Evolutionary conservation across 2,113 vertebrate species (phyloP), one percentile per base, ranked within the genome.

Genomic region (Tachycineta bicolor): DNA sequence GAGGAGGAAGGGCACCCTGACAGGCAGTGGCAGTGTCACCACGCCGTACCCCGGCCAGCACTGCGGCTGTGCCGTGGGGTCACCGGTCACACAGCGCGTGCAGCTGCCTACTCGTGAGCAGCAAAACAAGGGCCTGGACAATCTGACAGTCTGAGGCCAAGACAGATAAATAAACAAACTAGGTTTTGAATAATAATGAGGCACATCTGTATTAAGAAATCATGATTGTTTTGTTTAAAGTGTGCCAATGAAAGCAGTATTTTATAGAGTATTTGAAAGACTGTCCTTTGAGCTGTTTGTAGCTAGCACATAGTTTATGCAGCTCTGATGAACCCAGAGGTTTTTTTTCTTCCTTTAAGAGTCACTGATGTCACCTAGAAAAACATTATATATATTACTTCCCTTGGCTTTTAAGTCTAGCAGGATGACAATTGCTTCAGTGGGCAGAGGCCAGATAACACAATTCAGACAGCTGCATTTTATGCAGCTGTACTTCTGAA

Each of bases 161-260:
- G 77, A 56, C 14, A 83, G 50, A 77, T 41, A 92, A 80, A 83
- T 46, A 96, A 90, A 60, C 46, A 68, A 69, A 80, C 20, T 14
- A 49, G 28, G 52, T 75, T 94, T 83, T 86, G 60, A 86, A 81
- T 69, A 82, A 69, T 31, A 89, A 83, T 41, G 33, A 70, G 22
- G 63, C 60, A 90, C 34, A 76, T 90, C 71, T 95, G 83, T 70
- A 78, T 70, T 70, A 88, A 77, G 68, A 81, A 92, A 80, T 24
- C 31, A 22, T 47, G 24, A 59, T 10, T 86, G 46, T 78, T 96
- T 80, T 81, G 59, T 59, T 89, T 47, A 19, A 91, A 83, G 26
- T 33, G 18, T 75, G 82, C 75, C 79, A 95, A 85, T 1, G 2
- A 90, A 95, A 96, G 67, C 94, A 94, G 11, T 41, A 31, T 77